Percentiles rank a stretch among this genome's conserved stretches.
These are phyloP conservation scores for Caenorhabditis sp. DNA, from an alignment of 2,888 invertebrate species.

Conservation along the genomic window DNA sequence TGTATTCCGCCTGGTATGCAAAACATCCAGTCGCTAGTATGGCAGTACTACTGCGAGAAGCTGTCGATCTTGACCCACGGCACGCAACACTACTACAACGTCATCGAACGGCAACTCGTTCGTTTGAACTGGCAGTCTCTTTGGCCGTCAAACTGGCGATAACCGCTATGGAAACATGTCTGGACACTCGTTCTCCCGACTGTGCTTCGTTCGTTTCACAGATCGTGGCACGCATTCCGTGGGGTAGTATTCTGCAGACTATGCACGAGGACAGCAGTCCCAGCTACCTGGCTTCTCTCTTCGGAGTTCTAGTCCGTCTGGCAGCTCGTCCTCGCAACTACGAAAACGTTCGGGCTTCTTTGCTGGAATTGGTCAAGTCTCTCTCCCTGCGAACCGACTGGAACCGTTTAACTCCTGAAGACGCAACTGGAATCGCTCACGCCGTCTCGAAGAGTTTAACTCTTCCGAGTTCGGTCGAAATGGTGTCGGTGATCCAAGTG, in stretches of 20 bases:
- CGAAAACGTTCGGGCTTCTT: constrained; percentile 73
- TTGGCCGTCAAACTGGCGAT: constrained; percentile 65
- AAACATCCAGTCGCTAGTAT: constrained; percentile 70
- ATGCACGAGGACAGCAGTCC: constrained; percentile 69
- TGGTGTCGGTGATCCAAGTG: constrained; percentile 56
- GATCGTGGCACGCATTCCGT: constrained; percentile 73
- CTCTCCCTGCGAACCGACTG: constrained; percentile 67
- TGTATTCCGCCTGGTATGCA: constrained; percentile 70
- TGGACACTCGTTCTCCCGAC: constrained; percentile 64
- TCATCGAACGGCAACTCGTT: constrained; percentile 58
- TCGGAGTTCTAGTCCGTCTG: constrained; percentile 63
- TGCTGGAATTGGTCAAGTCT: constrained; percentile 68
- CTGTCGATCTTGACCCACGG: constrained; percentile 66
- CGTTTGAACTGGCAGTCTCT: constrained; percentile 62
- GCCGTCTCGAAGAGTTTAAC: constrained; percentile 55
- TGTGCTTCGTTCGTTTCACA: constrained; percentile 71
- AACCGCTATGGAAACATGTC: constrained; percentile 58
- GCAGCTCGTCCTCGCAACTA: constrained; percentile 65
- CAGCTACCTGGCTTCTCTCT: constrained; percentile 68
- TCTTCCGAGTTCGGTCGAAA: constrained; percentile 55
- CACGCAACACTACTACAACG: constrained; percentile 62
- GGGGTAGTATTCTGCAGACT: constrained; percentile 57
- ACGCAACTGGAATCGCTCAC: constrained; percentile 55
- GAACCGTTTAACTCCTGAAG: constrained; percentile 64
- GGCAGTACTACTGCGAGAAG: constrained; percentile 72